Conservation (phyloP, 2,113 vertebrate species). For the Rattus norvegicus region DNA sequence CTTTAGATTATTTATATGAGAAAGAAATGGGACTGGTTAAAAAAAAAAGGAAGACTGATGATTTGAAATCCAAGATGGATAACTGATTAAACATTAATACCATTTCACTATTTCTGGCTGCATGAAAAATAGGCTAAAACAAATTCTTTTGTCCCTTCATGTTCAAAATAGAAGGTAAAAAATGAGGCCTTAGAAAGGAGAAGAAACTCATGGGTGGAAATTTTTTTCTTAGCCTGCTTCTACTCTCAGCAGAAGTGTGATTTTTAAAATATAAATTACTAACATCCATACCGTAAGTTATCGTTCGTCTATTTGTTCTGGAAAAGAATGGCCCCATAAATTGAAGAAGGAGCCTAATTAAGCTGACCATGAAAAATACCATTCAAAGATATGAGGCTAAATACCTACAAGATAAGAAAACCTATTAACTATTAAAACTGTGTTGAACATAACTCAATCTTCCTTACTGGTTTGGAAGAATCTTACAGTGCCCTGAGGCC, state of each 20-base stretch:
- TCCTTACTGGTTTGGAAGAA: constrained; percentile 41
- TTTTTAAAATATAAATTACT: not conserved
- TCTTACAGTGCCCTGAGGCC: not conserved
- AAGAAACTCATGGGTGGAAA: not conserved
- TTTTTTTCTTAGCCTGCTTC: not conserved
- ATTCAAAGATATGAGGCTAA: not conserved
- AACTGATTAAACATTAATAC: not conserved
- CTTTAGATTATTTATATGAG: not conserved
- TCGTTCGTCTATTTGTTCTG: not conserved
- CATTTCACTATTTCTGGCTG: constrained; percentile 34
- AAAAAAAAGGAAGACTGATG: constrained; percentile 10
- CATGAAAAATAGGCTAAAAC: constrained; percentile 36
- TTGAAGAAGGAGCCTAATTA: constrained; percentile 24
- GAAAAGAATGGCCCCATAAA: not conserved
- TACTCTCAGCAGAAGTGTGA: not conserved
- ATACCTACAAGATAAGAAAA: constrained; percentile 69
- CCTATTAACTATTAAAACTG: constrained; percentile 58
- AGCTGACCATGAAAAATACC: not conserved
- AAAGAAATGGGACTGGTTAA: not conserved
- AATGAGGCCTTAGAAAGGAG: not conserved
- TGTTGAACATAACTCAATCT: constrained; percentile 53
- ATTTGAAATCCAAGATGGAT: constrained; percentile 21
- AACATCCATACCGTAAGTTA: not conserved
- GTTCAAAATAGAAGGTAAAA: constrained; percentile 33
- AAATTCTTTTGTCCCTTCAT: constrained; percentile 42